Conservation (phyloP, 30 jellyfish, hydroid and myxozoan genomes). For the Chrysaora quinquecirrha region DNA sequence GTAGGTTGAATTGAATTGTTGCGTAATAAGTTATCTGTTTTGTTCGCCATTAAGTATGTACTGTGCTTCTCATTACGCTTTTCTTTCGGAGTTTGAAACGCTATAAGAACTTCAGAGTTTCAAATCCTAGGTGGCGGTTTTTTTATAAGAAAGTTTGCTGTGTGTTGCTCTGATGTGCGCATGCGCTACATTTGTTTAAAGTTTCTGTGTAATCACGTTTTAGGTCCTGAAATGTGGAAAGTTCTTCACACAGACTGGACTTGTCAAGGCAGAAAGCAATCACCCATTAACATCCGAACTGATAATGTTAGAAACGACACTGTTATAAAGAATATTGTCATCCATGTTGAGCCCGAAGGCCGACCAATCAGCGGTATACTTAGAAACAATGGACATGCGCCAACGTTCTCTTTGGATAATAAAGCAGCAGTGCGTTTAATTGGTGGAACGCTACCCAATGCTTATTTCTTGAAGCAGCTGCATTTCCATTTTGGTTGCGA, state of each 20-base stretch:
- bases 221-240: constrained; percentile 97
- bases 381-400: constrained; percentile 98
- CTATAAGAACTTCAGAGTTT: too few relatives aligned
- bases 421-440: constrained; percentile 74
- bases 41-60: too few relatives aligned
- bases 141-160: too few relatives aligned
- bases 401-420: constrained; percentile 78
- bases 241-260: constrained; percentile 93
- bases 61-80: too few relatives aligned
- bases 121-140: too few relatives aligned
- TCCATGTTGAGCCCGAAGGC: constrained; percentile 80
- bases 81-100: too few relatives aligned
- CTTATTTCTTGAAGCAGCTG: constrained; percentile 82
- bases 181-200: too few relatives aligned
- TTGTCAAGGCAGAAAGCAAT: constrained; percentile 90
- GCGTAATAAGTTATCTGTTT: too few relatives aligned
- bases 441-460: constrained; percentile 87
- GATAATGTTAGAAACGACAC: constrained; percentile 61
- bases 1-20: constrained; percentile 53
- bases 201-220: too few relatives aligned
- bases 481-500: constrained; percentile 97
- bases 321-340: constrained; percentile 59
- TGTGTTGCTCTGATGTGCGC: too few relatives aligned
- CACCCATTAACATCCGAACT: constrained; percentile 88
- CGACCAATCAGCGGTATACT: constrained; percentile 80